Evolutionary conservation across 2,797 vertebrate species (phyloP).

Genomic region (Silurus aristotelis): DNA sequence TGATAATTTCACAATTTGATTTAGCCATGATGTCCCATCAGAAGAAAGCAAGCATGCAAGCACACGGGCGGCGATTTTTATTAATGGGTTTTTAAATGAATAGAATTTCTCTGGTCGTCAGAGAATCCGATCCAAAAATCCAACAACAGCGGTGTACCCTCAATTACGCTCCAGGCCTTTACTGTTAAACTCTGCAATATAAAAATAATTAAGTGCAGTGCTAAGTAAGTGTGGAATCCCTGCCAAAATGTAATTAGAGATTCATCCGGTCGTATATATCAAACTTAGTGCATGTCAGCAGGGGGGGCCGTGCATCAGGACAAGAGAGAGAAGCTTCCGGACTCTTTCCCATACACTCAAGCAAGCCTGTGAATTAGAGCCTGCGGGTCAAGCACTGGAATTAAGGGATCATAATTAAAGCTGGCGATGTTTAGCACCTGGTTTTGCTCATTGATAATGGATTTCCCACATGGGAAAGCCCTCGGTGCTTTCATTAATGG

Average conservation of each 20-base stretch:
- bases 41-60: conserved; percentile 1
- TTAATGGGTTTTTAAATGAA: conserved; percentile 38
- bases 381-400: conserved; percentile 68
- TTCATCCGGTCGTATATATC: conserved; percentile 89
- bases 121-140: conserved; percentile 59
- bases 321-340: conserved; percentile 72
- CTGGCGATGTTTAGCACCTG: conserved; percentile 75
- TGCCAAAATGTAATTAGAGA: conserved; percentile 94
- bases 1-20: background rate
- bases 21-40: background rate
- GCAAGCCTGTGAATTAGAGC: conserved; percentile 75
- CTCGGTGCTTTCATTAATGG: conserved; percentile 49
- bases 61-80: background rate
- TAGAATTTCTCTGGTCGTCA: conserved; percentile 35
- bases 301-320: conserved; percentile 81
- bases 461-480: conserved; percentile 46
- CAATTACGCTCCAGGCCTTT: conserved; percentile 75
- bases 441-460: conserved; percentile 60
- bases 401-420: conserved; percentile 78
- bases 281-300: conserved; percentile 88
- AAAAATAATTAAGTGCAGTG: conserved; percentile 83
- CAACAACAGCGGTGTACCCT: conserved; percentile 62
- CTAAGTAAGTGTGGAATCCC: conserved; percentile 80
- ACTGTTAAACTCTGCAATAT: conserved; percentile 71
- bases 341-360: conserved; percentile 77